Evolutionary conservation across 2,797 vertebrate species (phyloP).

Genomic region (Gephyroberyx darwinii): DNA sequence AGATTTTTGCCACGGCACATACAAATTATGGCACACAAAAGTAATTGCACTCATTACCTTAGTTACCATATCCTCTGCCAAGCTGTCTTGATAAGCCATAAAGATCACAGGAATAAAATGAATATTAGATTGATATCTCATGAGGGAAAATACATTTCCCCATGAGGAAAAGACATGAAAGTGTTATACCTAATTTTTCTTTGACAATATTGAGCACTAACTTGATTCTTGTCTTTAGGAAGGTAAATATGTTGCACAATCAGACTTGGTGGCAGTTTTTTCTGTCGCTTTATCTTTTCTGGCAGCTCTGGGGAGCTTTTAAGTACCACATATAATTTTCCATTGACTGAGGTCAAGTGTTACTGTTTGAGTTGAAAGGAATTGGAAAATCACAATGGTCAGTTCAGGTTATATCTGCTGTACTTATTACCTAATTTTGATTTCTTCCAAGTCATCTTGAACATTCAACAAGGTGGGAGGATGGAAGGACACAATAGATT

Average conservation of each 20-base stretch:
- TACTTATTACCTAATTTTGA: neutral
- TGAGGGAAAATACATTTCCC: conserved; percentile 28
- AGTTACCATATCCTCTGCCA: conserved; percentile 46
- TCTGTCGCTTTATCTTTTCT: neutral
- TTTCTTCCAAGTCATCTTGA: neutral
- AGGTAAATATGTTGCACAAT: neutral
- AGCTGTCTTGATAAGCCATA: conserved; percentile 43
- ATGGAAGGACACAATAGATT: too few species aligned
- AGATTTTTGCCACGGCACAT: conserved; percentile 27
- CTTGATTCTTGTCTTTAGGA: neutral
- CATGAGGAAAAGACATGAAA: conserved; percentile 25
- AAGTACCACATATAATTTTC: too few species aligned
- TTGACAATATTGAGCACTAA: too few species aligned
- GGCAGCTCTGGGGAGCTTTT: neutral
- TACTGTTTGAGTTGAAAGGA: neutral
- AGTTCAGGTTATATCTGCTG: neutral
- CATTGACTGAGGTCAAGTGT: neutral
- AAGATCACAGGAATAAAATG: conserved; percentile 36
- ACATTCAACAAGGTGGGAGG: neutral
- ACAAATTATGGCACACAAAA: conserved; percentile 34
- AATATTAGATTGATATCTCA: conserved; percentile 38
- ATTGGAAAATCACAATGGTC: neutral
- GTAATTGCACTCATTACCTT: conserved; percentile 56
- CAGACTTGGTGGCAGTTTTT: neutral
- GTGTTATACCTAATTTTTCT: too few species aligned